A percentile compares a stretch with the other conserved stretches of the same genome.
Evolutionary conservation across 2,797 vertebrate species (phyloP).

Genomic region (Syngnathus acus): DNA sequence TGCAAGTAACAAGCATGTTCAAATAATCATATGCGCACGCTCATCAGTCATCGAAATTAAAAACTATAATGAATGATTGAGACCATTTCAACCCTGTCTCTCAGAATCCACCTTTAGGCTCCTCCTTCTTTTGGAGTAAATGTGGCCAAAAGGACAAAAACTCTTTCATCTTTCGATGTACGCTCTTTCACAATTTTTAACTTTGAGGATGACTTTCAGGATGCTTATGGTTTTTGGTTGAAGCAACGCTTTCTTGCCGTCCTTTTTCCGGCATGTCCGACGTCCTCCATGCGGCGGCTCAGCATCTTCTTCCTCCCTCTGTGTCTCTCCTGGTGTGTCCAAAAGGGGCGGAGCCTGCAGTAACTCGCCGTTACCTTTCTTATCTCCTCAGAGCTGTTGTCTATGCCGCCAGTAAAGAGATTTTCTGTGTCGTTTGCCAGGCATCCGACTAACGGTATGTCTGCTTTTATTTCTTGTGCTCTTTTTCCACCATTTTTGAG

Average conservation of each 20-base stretch:
- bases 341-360: slow-evolving; percentile 36
- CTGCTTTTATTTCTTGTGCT: slow-evolving; percentile 80
- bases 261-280: slow-evolving; percentile 17
- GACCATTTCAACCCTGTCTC: too few relatives aligned
- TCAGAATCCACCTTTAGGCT: not conserved
- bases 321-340: not conserved
- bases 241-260: not conserved
- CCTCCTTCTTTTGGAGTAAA: not conserved
- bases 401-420: slow-evolving; percentile 98
- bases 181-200: too few relatives aligned
- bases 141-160: not conserved
- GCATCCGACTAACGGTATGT: slow-evolving; percentile 99
- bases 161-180: not conserved
- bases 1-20: not conserved
- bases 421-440: slow-evolving; percentile 99
- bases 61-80: too few relatives aligned
- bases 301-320: slow-evolving; percentile 1
- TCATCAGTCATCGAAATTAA: too few relatives aligned
- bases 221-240: too few relatives aligned
- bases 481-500: slow-evolving; percentile 60
- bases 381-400: slow-evolving; percentile 99
- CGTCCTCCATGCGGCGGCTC: slow-evolving; percentile 2
- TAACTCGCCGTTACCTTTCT: slow-evolving; percentile 79
- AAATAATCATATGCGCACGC: too few relatives aligned
- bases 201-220: too few relatives aligned